phyloP scores from a whole-genome alignment of 2,888 invertebrate species.

The Drosophila vallismaia region DNA sequence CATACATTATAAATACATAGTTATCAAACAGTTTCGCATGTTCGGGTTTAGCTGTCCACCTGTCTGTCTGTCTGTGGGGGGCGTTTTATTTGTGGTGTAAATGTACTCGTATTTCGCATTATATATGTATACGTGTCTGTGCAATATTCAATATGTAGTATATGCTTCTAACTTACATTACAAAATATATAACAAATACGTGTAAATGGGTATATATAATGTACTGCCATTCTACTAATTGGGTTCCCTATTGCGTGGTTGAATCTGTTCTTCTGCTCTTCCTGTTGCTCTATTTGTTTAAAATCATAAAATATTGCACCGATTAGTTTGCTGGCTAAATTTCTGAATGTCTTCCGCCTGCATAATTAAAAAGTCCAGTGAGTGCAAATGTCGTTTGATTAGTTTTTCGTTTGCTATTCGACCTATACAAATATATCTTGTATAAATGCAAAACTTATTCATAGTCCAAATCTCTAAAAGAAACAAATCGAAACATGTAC shows the following conservation, averaged over 20 bases:
- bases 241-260: slow-evolving; percentile 12
- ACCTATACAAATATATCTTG: slow-evolving; percentile 35
- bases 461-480: slow-evolving; percentile 31
- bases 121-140: slow-evolving; percentile 44
- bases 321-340: slow-evolving; percentile 24
- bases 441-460: slow-evolving; percentile 60
- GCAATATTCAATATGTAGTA: slow-evolving; percentile 50
- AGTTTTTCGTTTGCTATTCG: slow-evolving; percentile 36
- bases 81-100: slow-evolving; percentile 30
- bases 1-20: slow-evolving; percentile 81
- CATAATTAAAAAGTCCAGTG: slow-evolving; percentile 23
- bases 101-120: slow-evolving; percentile 41
- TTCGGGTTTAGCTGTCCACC: slow-evolving; percentile 28
- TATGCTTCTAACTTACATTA: slow-evolving; percentile 74
- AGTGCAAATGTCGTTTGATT: slow-evolving; percentile 7
- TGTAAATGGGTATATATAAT: slow-evolving; percentile 72
- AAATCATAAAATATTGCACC: slow-evolving; percentile 37
- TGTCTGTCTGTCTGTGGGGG: slow-evolving; percentile 30
- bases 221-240: slow-evolving; percentile 33
- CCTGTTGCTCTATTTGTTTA: slow-evolving; percentile 22
- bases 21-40: slow-evolving; percentile 70
- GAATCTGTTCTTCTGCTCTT: slow-evolving; percentile 23
- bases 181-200: slow-evolving; percentile 77
- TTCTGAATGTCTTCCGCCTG: slow-evolving; percentile 16
- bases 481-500: slow-evolving; percentile 4